A percentile compares a stretch with the other conserved stretches of the same genome.
These are phyloP conservation scores for Coreoperca whiteheadi DNA, from an alignment of 2,113 vertebrate genomes.

Conservation along the genomic window DNA sequence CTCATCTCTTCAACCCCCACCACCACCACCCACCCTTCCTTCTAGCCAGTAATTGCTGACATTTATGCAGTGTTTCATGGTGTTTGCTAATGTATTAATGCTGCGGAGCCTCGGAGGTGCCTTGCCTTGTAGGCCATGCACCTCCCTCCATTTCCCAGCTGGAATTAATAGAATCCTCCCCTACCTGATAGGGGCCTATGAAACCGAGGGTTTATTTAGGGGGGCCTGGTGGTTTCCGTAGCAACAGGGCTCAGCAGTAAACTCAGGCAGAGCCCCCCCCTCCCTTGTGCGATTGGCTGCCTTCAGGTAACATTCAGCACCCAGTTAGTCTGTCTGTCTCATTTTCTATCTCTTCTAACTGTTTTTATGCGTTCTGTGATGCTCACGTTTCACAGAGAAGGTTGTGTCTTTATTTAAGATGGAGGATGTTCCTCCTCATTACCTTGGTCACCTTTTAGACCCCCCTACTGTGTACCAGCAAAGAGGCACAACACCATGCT, in stretches of 20 bases:
- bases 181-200: constrained; percentile 91
- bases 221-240: constrained; percentile 91
- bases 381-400: not conserved
- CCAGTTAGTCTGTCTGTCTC: constrained; percentile 89
- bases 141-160: constrained; percentile 94
- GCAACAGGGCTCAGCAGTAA: constrained; percentile 96
- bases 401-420: constrained; percentile 1
- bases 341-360: constrained; percentile 56
- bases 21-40: constrained; percentile 74
- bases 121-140: constrained; percentile 72
- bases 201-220: constrained; percentile 90
- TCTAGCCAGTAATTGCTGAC: constrained; percentile 98
- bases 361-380: constrained; percentile 4
- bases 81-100: constrained; percentile 99
- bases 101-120: constrained; percentile 82
- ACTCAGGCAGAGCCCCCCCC: constrained; percentile 91
- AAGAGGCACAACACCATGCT: not conserved
- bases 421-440: not conserved
- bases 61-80: constrained; percentile 99
- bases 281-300: constrained; percentile 90
- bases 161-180: constrained; percentile 78
- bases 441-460: constrained; percentile 1
- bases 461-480: no score
- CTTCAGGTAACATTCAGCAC: constrained; percentile 96
- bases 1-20: constrained; percentile 53